Base-by-base conservation (phyloP, 2,113 vertebrate genomes). In the Melanocharis versteri region DNA sequence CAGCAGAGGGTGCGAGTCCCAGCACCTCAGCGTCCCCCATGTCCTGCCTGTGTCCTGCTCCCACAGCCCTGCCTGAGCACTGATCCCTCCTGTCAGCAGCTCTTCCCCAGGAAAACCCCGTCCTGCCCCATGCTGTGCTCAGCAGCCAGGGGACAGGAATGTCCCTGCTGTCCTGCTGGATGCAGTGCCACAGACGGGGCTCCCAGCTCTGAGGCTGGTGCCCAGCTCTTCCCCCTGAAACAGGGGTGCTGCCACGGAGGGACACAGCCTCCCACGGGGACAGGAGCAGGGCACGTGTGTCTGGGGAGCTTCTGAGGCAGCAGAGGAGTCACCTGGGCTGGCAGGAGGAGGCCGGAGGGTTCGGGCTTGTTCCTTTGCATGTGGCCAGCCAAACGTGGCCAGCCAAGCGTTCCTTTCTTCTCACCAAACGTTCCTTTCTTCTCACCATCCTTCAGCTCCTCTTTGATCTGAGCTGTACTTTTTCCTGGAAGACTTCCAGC, bases 401-500 rank as follows among this genome's bases (percentile, higher is more conserved):
- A 56, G 81, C 89, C 82, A 82, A 17, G 40, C 48, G 1, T 73
- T 73, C 82, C 82, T 84, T 64, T 65, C 81, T 33, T 31, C 68
- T 72, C 81, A 83, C 47, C 68, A 53, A 72, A 60, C 2, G 35
- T 94, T 93, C 94, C 94, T 83, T 96, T 77, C 93, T 80, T 83
- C 82, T 83, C 82, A 83, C 51, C 88, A 68, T 75, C 88, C 88
- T 87, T 75, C 60, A 39, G 45, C 85, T 82, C 10, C 2, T 51
- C 90, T 96, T 95, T 96, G 93, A 94, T 96, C 94, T 84, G 58
- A 90, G 56, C 53, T 8, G 16, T 37, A 19, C 71, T 93, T 88
- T 75, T 95, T 69, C 93, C 93, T 90, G 85, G 94, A 83, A 33
- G 40, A 5, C 69, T 88, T 94, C 93, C 93, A 95, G 7, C 47